Evolutionary conservation across 1,140 invertebrate genomes (phyloP), one percentile per base, ranked within the genome.

Genomic region (Cyclina sinensis): DNA sequence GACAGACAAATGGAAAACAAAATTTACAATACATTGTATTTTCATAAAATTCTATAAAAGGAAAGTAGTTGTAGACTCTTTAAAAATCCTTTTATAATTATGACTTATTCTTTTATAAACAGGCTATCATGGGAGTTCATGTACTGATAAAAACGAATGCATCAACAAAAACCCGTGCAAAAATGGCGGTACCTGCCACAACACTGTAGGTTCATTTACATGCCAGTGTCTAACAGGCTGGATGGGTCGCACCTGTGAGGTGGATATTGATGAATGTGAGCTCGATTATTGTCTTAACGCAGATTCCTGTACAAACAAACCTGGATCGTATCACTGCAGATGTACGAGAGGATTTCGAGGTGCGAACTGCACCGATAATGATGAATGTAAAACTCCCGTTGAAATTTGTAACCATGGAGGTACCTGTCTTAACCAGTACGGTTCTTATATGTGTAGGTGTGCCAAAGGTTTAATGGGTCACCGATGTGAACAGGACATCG

Each of bases 211-310:
- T n/a, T 76, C 78, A 9, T 82, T 57, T 37, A 65, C 54, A n/a
- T 90, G 89, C 62, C 21, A 78, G 9, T 90, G 89, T 79, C 51
- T 21, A 12, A 18, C 54, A 78, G 73, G 80, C n/a, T 90, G 84
- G 84, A 65, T 43, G 21, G 89, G 89, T 1, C 27, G 14, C 37
- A 37, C 32, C 0, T 88, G 68, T 65, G 39, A 54, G 16, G 11
- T 46, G 35, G 90, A 91, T 86, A 74, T 87, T 21, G 65, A 91
- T 59, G 90, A 90, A 54, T 91, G 90, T 32, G 32, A 14, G 9
- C 30, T 51, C 62, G 81, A 43, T 18, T 18, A 27, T 35, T 70
- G 65, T 70, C 0, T 14, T 9, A 70, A 70, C 21, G 32, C 14
- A n/a, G 1, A 9, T 1, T 18, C 32, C 37, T 70, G 65, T 37